Evolutionary conservation across 2,888 invertebrate species (phyloP), one percentile per base, ranked within the genome.

Genomic region (Philhelius pedissequus): DNA sequence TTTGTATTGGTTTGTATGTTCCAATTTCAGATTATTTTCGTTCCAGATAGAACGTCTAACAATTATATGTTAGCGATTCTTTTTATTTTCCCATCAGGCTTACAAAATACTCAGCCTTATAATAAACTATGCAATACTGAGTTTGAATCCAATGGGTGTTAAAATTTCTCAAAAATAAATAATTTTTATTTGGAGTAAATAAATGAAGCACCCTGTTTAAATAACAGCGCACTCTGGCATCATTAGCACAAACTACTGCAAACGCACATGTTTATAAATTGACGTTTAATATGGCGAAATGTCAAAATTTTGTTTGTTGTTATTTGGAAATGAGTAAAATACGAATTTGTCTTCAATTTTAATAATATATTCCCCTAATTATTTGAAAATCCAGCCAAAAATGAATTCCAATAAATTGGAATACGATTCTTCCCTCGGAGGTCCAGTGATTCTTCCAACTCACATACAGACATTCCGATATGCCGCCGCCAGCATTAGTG

Each of bases 401-500:
- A 87, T 87, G 86, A 50, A 68, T 77, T 88, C 89, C 43, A 79
- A 89, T 52, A 90, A 91, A 79, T 84, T 90, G 43, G 91, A 93
- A 87, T 93, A 93, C 87, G 93, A 93, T 86, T 90, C 91, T n/a
- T 88, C 89, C 1, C 87, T 93, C 20, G 93, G 93, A 18, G 93
- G 93, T 0, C 87, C 88, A 0, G 92, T 93, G 86, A 90, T 91
- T 48, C 89, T 96, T 60, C 95, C 95, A 8, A 88, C 78, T n/a
- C 89, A 90, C 71, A 80, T 91, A 18, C 87, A 88, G 92, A 95
- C 89, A 89, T 94, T 87, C 74, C 94, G 93, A 88, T 95, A 96
- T 90, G 93, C 95, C 30, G 92, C 94, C 11, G 93, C 94, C 7
- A 93, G 95, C 87, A 93, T 94, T 66, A 92, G 94, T 87, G 97